Evolutionary conservation across 2,113 vertebrate genomes (phyloP).

Genomic region (Barnardius zonarius): DNA sequence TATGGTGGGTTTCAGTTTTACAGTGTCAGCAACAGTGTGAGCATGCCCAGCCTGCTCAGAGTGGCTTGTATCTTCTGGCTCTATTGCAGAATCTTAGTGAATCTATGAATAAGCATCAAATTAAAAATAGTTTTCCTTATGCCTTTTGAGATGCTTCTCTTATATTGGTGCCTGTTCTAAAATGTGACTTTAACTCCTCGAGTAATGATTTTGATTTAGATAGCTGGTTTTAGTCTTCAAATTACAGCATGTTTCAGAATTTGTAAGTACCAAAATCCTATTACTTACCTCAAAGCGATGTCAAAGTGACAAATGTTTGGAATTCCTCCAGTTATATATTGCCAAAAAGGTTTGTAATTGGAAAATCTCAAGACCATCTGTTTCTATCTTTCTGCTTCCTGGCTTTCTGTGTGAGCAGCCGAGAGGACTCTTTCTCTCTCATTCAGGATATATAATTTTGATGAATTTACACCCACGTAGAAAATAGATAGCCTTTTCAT

Average conservation of each 20-base stretch:
- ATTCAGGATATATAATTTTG: slow-evolving; percentile 3
- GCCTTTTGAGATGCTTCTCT: not conserved
- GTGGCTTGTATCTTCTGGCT: not conserved
- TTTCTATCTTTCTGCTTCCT: slow-evolving; percentile 15
- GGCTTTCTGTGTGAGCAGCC: slow-evolving; percentile 1
- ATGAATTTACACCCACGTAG: not conserved
- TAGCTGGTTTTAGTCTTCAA: not conserved
- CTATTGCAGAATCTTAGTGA: not conserved
- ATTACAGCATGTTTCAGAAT: not conserved
- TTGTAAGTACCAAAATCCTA: slow-evolving; percentile 7
- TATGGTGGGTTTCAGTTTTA: not conserved
- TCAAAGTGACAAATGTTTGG: slow-evolving; percentile 56
- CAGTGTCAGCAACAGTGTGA: not conserved
- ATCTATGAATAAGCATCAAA: not conserved
- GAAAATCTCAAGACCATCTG: slow-evolving; percentile 61
- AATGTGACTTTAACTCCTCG: not conserved
- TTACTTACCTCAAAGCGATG: not conserved
- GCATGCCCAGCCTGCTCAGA: not conserved
- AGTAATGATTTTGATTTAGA: not conserved
- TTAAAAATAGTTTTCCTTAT: not conserved
- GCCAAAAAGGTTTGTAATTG: slow-evolving; percentile 53
- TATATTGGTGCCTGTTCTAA: not conserved
- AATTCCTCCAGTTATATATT: slow-evolving; percentile 33
- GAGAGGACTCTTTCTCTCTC: not conserved
- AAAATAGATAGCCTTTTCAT: slow-evolving; percentile 34